Conservation (phyloP, 64 coral and sea anemone genomes). For the Exaiptasia diaphana region DNA sequence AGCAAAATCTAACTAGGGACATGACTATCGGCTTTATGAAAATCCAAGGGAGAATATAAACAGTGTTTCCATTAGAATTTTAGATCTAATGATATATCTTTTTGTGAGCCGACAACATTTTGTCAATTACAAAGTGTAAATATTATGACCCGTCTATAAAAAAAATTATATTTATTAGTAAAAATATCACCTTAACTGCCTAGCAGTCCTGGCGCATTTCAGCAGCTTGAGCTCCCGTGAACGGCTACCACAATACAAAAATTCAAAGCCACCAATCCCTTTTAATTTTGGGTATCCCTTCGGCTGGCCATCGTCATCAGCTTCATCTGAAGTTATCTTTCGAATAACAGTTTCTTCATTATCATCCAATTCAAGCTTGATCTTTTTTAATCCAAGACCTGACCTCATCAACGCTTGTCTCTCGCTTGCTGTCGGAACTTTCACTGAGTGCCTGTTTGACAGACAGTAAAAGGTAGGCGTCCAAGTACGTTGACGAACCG, state of each 20-base stretch:
- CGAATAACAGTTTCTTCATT: slow-evolving; percentile 44
- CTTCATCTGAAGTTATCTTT: slow-evolving; percentile 30
- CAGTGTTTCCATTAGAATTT: too few relatives aligned
- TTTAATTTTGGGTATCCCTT: slow-evolving; percentile 29
- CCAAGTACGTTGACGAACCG: background rate
- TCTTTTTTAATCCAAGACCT: slow-evolving; percentile 64
- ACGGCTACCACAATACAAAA: slow-evolving; percentile 19
- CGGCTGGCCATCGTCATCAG: slow-evolving; percentile 22
- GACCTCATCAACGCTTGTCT: slow-evolving; percentile 43
- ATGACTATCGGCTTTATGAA: too few relatives aligned
- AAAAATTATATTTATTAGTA: too few relatives aligned
- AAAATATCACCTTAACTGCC: slow-evolving; percentile 1
- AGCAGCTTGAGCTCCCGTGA: slow-evolving; percentile 13
- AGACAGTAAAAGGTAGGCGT: slow-evolving; percentile 47
- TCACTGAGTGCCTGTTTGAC: background rate
- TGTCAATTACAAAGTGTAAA: too few relatives aligned
- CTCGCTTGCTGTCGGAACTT: slow-evolving; percentile 28
- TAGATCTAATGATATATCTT: too few relatives aligned
- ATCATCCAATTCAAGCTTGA: slow-evolving; percentile 57
- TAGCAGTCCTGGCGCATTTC: slow-evolving; percentile 11
- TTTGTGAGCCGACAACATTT: too few relatives aligned
- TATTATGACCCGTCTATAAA: too few relatives aligned
- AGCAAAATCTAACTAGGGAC: too few relatives aligned
- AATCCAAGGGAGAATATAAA: too few relatives aligned
- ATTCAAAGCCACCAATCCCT: slow-evolving; percentile 23